Percentiles rank a stretch among this genome's conserved stretches.
Conservation (phyloP, 2,797 vertebrate species). For the Anabacerthia variegaticeps region DNA sequence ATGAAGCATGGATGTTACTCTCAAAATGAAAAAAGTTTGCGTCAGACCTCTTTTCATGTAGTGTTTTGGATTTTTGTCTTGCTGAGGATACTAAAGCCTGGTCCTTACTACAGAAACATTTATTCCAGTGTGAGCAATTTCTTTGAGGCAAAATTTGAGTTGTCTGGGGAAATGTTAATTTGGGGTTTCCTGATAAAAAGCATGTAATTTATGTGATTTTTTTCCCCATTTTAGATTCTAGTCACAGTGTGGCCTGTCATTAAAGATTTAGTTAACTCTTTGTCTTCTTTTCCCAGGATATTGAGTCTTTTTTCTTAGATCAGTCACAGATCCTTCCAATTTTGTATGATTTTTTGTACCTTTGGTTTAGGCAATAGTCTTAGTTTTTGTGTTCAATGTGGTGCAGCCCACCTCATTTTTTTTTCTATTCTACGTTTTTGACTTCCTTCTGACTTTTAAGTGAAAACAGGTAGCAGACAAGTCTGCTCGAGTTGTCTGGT, state of each 20-base stretch:
- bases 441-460: background rate
- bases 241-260: background rate
- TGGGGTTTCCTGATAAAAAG: background rate
- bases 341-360: background rate
- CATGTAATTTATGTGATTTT: background rate
- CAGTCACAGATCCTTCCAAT: background rate
- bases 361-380: background rate
- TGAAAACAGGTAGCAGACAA: background rate
- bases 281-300: background rate
- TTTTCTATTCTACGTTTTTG: background rate
- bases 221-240: background rate
- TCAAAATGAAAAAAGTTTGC: background rate
- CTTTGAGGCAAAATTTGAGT: conserved; percentile 15
- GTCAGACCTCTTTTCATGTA: background rate
- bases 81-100: background rate
- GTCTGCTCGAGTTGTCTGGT: background rate
- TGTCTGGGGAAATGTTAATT: conserved; percentile 6
- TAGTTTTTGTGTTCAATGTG: background rate
- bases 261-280: background rate
- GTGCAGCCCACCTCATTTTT: background rate
- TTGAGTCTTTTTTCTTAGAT: background rate
- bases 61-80: background rate
- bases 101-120: background rate
- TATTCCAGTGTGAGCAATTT: background rate
- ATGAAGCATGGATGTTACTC: background rate